Conservation (phyloP, 1,140 invertebrate species). For the Anagrus nilaparvatae region DNA sequence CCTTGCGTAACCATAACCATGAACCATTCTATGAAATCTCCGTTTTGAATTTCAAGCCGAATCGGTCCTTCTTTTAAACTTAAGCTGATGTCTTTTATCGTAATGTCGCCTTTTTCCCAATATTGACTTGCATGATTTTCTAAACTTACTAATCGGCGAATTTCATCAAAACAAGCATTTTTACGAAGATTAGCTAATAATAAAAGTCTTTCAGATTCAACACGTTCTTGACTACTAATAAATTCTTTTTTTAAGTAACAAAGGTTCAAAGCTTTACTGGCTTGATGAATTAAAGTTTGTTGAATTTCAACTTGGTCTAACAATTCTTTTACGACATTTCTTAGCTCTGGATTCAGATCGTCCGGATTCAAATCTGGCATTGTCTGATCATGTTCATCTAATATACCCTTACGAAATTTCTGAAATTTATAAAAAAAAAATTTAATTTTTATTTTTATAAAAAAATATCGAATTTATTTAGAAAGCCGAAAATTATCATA, state of each 20-base stretch:
- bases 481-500: slow-evolving; percentile 3
- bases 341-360: too few species aligned
- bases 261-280: slow-evolving; percentile 34
- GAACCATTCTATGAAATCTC: slow-evolving; percentile 24
- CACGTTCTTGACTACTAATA: slow-evolving; percentile 25
- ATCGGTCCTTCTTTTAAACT: slow-evolving; percentile 16
- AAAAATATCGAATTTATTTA: background rate
- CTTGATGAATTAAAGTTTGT: slow-evolving; percentile 35
- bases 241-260: slow-evolving; percentile 36
- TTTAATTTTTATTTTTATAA: background rate
- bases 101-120: slow-evolving; percentile 15
- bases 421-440: slow-evolving; percentile 12
- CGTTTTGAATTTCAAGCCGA: slow-evolving; percentile 7
- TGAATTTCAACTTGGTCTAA: slow-evolving; percentile 30
- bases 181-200: slow-evolving; percentile 32
- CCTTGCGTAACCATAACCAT: slow-evolving; percentile 26
- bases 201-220: slow-evolving; percentile 39
- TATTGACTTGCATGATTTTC: slow-evolving; percentile 8
- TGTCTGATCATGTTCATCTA: background rate
- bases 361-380: background rate
- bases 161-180: slow-evolving; percentile 24
- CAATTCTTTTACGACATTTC: slow-evolving; percentile 21
- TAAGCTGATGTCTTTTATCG: slow-evolving; percentile 20
- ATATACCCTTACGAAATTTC: slow-evolving; percentile 19
- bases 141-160: slow-evolving; percentile 19